Base-by-base conservation (phyloP, 2,797 vertebrate species). In the Simalia tracyae region DNA sequence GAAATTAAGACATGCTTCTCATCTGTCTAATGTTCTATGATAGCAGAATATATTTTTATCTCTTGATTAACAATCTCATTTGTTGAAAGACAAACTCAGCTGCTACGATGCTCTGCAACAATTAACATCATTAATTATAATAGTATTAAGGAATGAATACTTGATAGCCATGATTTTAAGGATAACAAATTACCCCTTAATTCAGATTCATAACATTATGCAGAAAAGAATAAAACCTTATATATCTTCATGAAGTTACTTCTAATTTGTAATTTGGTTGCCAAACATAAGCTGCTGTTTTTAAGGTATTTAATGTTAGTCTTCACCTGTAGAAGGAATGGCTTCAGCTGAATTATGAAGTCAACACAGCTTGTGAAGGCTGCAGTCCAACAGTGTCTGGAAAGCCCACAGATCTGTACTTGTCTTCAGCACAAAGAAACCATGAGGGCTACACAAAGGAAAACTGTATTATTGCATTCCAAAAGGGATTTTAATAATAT, bases 41-140 rank as follows among this genome's bases (percentile, higher is more conserved):
- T 89, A 28, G 72, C 60, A 89, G 54, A 92, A 93, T 86, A 68
- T 10, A 85, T 63, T 86, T 90, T 1, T 57, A 89, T 1, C 31
- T 93, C 11, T 57, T 94, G 86, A 94, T 92, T 86, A 93, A 89
- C 11, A 24, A 59, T 19, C 81, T 84, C 28, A 92, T 90, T 91
- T 86, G 54, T 31, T 68, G 89, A 86, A 81, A 94, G 87, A 26
- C 91, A 36, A 87, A 11, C 85, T 94, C 8, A 26, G 85, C 31
- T 60, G 81, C 86, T 94, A 66, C 60, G 92, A 81, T 26, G 24
- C 87, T 92, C 66, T 92, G 64, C 54, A 92, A 59, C 54, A 1
- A 92, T 64, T 95, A 94, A 94, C 17, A 88, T 91, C n/a, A 93
- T 66, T 81, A 63, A 42, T 59, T 90, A 86, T 28, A 89, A 89